Conservation (phyloP, 2,113 vertebrate genomes). For the Seriola aureovittata region DNA sequence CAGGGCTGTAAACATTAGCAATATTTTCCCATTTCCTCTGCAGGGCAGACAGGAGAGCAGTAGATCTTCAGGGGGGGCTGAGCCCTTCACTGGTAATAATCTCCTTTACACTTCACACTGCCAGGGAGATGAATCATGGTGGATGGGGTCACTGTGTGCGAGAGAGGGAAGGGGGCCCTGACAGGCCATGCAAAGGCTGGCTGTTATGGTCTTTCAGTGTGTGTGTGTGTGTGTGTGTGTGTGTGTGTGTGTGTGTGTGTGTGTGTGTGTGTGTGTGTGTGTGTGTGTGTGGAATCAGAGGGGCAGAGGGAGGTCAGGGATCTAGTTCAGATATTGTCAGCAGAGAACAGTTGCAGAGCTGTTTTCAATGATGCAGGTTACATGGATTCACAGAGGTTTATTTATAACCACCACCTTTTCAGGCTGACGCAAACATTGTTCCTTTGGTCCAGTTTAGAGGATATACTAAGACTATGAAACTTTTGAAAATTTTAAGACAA, state of each 20-base stretch:
- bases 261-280: slow-evolving; percentile 1
- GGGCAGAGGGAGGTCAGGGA: slow-evolving; percentile 41
- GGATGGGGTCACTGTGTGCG: slow-evolving; percentile 48
- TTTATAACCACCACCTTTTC: neutral
- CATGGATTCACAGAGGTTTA: neutral
- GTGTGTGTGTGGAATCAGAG: neutral
- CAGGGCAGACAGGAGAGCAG: slow-evolving; percentile 61
- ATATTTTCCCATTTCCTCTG: slow-evolving; percentile 76
- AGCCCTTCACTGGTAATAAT: slow-evolving; percentile 78
- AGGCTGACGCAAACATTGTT: neutral
- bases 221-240: slow-evolving; percentile 7
- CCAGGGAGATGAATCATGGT: slow-evolving; percentile 68
- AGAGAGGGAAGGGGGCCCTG: slow-evolving; percentile 28
- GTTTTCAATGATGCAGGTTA: slow-evolving; percentile 6
- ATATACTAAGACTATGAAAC: too few species aligned
- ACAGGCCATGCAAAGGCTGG: slow-evolving; percentile 28
- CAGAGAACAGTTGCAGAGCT: neutral
- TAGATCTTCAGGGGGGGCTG: slow-evolving; percentile 64
- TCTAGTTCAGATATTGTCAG: slow-evolving; percentile 21
- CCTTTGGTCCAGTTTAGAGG: too few species aligned
- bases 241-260: slow-evolving; percentile 12
- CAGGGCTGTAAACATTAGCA: slow-evolving; percentile 77
- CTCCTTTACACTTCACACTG: slow-evolving; percentile 69
- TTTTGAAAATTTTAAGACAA: too few species aligned
- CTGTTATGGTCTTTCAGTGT: slow-evolving; percentile 8